Evolutionary conservation across 2,113 vertebrate genomes (phyloP).

Genomic region (human): GRCh38 chr2:225482501-225483000

Average conservation of each 20-base stretch:
- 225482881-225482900: conserved; percentile 25
- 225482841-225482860: not conserved
- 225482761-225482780: conserved; percentile 13
- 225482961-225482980: conserved; percentile 60
- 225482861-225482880: conserved; percentile 59
- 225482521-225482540: not conserved
- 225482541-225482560: not conserved
- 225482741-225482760: not conserved
- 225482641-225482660: not conserved
- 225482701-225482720: not conserved
- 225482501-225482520: not conserved
- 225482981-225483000: conserved; percentile 54
- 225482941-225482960: conserved; percentile 78
- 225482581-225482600: not conserved
- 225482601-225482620: not conserved
- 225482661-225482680: not conserved
- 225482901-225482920: conserved; percentile 28
- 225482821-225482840: conserved; percentile 5
- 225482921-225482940: conserved; percentile 49
- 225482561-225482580: not conserved
- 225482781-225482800: not conserved
- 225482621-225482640: not conserved
- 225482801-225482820: conserved; percentile 52
- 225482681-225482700: not conserved
- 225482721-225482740: conserved; percentile 12